These are phyloP conservation scores for Tipula confusa DNA, from an alignment of 2,888 invertebrate species.

Conservation along the genomic window DNA sequence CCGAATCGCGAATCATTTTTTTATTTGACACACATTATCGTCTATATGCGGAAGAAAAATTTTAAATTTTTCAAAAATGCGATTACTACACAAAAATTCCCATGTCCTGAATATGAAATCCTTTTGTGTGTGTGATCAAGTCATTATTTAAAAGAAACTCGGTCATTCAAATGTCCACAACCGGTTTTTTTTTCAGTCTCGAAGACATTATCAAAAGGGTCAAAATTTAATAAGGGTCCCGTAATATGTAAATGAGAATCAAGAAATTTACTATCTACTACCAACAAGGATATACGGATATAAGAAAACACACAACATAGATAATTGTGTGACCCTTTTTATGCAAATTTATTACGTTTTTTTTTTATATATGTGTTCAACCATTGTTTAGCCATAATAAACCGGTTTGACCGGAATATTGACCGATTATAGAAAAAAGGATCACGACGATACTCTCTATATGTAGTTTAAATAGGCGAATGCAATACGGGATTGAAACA, in stretches of 20 bases:
- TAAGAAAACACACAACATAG: not conserved
- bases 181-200: conserved; percentile 36
- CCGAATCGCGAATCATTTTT: not conserved
- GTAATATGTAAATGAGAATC: not conserved
- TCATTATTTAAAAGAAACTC: not conserved
- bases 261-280: not conserved
- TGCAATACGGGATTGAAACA: not conserved
- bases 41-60: not conserved
- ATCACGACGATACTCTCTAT: not conserved
- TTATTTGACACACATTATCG: not conserved
- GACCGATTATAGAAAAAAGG: conserved; percentile 35
- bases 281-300: not conserved
- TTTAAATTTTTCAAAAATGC: not conserved
- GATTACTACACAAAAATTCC: not conserved
- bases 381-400: conserved; percentile 33
- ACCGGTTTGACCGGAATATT: conserved; percentile 41
- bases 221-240: conserved; percentile 33
- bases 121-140: not conserved
- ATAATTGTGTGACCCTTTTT: conserved; percentile 28
- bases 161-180: conserved; percentile 37
- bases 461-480: too few relatives aligned
- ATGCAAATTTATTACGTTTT: conserved; percentile 37
- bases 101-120: not conserved
- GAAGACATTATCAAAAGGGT: conserved; percentile 36
- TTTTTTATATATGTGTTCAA: not conserved